phyloP scores from a whole-genome alignment of 2,113 vertebrate species.

The Monopterus albus region DNA sequence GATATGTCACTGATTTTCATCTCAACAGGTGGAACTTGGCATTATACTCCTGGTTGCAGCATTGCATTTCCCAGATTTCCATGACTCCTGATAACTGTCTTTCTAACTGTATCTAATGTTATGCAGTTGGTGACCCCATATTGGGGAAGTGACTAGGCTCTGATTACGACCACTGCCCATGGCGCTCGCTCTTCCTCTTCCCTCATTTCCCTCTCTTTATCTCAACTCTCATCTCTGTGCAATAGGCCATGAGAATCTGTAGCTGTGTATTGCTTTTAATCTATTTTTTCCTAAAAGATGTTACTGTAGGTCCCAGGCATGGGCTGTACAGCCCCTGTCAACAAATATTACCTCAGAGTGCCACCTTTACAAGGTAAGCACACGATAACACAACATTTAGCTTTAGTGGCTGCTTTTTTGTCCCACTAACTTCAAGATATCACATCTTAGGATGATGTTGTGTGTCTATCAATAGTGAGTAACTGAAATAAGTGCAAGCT shows the following conservation, averaged over 20 bases:
- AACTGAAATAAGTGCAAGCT: constrained; percentile 84
- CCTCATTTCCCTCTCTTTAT: constrained; percentile 7
- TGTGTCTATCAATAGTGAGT: constrained; percentile 75
- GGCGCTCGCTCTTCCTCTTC: constrained; percentile 55
- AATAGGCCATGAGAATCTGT: constrained; percentile 68
- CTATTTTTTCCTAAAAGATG: constrained; percentile 65
- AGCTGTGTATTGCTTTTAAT: constrained; percentile 54
- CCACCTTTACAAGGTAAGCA: constrained; percentile 70
- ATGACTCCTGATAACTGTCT: constrained; percentile 70
- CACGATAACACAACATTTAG: constrained; percentile 68
- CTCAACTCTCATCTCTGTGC: constrained; percentile 51
- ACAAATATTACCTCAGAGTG: constrained; percentile 71
- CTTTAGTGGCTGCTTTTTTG: constrained; percentile 55
- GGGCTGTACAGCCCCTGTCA: constrained; percentile 84
- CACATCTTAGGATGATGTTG: constrained; percentile 68
- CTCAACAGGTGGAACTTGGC: not conserved
- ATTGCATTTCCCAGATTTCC: constrained; percentile 65
- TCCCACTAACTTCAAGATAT: constrained; percentile 73
- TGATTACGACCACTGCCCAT: constrained; percentile 72
- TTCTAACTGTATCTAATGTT: constrained; percentile 78
- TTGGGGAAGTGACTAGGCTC: constrained; percentile 75
- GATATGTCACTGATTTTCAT: not conserved
- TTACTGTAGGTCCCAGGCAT: constrained; percentile 80
- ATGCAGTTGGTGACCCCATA: constrained; percentile 73
- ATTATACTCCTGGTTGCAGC: constrained; percentile 19